phyloP scores from a whole-genome alignment of 2,797 vertebrate species.

The Coregonus sp. region DNA sequence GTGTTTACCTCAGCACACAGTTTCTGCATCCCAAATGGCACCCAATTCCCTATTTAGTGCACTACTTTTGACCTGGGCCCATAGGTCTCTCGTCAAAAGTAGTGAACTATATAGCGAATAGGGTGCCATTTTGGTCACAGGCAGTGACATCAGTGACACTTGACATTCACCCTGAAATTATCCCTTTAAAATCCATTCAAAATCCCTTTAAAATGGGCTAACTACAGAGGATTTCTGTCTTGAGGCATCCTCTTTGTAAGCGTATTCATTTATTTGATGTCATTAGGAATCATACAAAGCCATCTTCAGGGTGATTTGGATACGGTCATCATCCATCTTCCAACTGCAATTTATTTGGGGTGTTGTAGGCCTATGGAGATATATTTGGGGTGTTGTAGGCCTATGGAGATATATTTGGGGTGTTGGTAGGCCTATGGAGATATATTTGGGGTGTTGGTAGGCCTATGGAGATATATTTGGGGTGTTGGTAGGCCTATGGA shows the following conservation, averaged over 20 bases:
- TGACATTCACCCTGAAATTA: slow-evolving; percentile 50
- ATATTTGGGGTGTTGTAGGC: no score
- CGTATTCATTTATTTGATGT: slow-evolving; percentile 36
- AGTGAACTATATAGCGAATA: no score
- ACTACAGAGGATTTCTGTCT: slow-evolving; percentile 24
- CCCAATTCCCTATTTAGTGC: no score
- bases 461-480: no score
- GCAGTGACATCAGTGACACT: slow-evolving; percentile 59
- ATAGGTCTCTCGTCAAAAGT: no score
- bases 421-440: no score
- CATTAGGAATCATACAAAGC: neutral
- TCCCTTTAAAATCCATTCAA: slow-evolving; percentile 38
- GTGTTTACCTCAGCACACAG: slow-evolving; percentile 47
- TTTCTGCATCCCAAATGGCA: no score
- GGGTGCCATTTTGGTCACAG: slow-evolving; percentile 5
- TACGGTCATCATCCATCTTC: neutral
- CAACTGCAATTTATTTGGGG: neutral
- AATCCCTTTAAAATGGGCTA: neutral
- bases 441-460: no score
- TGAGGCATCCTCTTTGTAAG: slow-evolving; percentile 8
- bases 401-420: no score
- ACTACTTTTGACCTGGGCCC: no score
- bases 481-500: no score
- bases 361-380: neutral
- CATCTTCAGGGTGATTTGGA: neutral